Evolutionary conservation across 2,888 invertebrate species (phyloP), one percentile per base, ranked within the genome.

Genomic region (Amphipoea oculea): DNA sequence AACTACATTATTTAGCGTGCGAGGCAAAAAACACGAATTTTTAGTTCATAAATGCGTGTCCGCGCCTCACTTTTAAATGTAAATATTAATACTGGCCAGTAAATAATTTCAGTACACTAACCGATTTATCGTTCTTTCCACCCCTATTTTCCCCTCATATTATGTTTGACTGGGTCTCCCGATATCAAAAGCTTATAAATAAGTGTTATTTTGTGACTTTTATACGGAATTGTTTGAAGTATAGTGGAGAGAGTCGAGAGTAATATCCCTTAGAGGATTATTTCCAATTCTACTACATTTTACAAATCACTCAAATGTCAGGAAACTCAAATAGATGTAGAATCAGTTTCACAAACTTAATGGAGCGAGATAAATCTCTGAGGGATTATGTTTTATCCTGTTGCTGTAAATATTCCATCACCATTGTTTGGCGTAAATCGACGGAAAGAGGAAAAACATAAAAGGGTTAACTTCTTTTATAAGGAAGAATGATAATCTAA

Each of bases 271-370:
- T 40, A 20, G 70, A 63, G 76, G 65, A 76, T 83, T 75, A 82
- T 75, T 57, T 66, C 23, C 66, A 60, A 76, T 73, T 60, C 73
- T 20, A 63, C 62, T 80, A 76, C 63, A 65, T 60, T 86, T 88
- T 73, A n/a, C 69, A 83, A 75, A 78, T 86, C 72, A 81, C 74
- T 88, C 69, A 74, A 73, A 74, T 74, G 54, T 74, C 78, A 73
- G 63, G 67, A 68, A 67, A 62, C 29, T 45, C 29, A 79, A 82
- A 76, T 65, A 70, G 67, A 73, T 57, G 51, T 69, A 66, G 76
- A 69, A 75, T 72, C 68, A 83, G 75, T 85, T 73, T 67, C 48
- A 68, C n/a, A 54, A 71, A 73, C 12, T 82, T 65, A 78, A 74
- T 57, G 57, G 68, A 63, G 51, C 71, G 76, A 72, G n/a, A 77